Evolutionary conservation across 1,140 invertebrate species (phyloP), one percentile per base, ranked within the genome.

Genomic region (Drosophila busckii): DNA sequence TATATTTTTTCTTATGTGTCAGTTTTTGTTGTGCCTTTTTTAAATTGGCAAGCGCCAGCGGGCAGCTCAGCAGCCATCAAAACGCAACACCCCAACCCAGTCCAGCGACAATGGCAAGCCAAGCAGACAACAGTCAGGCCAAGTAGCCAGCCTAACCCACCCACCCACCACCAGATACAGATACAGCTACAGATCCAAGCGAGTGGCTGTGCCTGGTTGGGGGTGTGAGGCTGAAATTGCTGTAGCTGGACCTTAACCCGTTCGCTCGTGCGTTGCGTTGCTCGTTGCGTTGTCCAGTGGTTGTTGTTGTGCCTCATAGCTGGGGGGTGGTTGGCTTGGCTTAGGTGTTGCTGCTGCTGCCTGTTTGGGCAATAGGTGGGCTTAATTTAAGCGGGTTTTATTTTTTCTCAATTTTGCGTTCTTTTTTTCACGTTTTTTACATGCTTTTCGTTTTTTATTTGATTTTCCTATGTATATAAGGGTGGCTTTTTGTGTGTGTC

Each of bases 341-440:
- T 20, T 35, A 28, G 58, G 3, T 28, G 42, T 22, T 35, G 53
- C 37, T 62, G 58, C 41, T 70, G 60, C 25, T 65, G n/a, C n/a
- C n/a, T n/a, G n/a, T n/a, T n/a, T n/a, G 70, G 70, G 62, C 71
- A 63, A 75, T 66, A 68, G 73, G 68, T 80, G 73, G 73, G 75
- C 64, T 80, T 80, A 82, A 80, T 80, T 80, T 80, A 82, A 80
- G 73, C 73, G 75, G 73, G 73, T 80, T 80, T 80, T 78, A 78
- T 78, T 78, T 78, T 78, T 78, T 80, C 75, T 68, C 70, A 78
- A 76, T 76, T 62, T 62, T 62, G 48, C 38, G 38, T 37, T 56
- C 32, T 50, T 42, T 40, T 19, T 34, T 28, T 48, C 19, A 35
- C 49, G 13, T 46, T 68, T 73, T 62, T 70, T 64, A 68, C 67